These are phyloP conservation scores for Ptychodera flava DNA, from an alignment of 35 echinoderm and acorn worm genomes.

Conservation along the genomic window DNA sequence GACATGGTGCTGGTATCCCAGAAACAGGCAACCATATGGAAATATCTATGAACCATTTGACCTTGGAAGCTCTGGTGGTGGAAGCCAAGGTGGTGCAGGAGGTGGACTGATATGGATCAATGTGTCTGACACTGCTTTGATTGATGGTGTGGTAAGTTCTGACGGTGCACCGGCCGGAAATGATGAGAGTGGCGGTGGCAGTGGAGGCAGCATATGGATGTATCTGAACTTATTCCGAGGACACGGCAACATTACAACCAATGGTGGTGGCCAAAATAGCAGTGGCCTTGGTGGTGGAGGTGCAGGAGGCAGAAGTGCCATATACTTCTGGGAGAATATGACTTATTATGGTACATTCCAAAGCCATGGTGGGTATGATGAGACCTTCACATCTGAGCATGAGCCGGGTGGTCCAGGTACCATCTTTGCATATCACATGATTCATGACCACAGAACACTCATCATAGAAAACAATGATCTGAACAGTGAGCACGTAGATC, in stretches of 20 bases:
- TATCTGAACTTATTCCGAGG: constrained; percentile 42
- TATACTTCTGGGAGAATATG: constrained; percentile 64
- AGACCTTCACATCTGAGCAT: neutral
- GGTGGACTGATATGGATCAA: constrained; percentile 69
- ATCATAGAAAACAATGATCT: constrained; percentile 64
- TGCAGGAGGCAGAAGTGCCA: constrained; percentile 65
- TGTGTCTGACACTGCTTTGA: constrained; percentile 48
- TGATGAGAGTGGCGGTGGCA: constrained; percentile 47
- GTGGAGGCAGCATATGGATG: constrained; percentile 60
- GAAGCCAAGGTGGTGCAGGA: constrained; percentile 45
- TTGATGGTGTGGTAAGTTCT: constrained; percentile 76
- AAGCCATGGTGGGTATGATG: constrained; percentile 45
- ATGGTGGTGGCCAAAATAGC: constrained; percentile 38
- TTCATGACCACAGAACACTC: constrained; percentile 76
- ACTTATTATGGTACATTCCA: constrained; percentile 64
- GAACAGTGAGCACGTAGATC: constrained; percentile 14
- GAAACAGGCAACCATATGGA: constrained; percentile 86
- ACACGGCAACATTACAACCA: constrained; percentile 35
- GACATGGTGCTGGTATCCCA: constrained; percentile 33
- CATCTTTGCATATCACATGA: constrained; percentile 70
- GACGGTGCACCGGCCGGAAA: constrained; percentile 40
- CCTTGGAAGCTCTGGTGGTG: constrained; percentile 73
- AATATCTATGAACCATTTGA: constrained; percentile 90
- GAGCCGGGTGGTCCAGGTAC: constrained; percentile 75
- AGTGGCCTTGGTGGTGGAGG: constrained; percentile 40